These are phyloP conservation scores for Telenomus remus DNA, from an alignment of 1,140 invertebrate genomes.

Conservation along the genomic window DNA sequence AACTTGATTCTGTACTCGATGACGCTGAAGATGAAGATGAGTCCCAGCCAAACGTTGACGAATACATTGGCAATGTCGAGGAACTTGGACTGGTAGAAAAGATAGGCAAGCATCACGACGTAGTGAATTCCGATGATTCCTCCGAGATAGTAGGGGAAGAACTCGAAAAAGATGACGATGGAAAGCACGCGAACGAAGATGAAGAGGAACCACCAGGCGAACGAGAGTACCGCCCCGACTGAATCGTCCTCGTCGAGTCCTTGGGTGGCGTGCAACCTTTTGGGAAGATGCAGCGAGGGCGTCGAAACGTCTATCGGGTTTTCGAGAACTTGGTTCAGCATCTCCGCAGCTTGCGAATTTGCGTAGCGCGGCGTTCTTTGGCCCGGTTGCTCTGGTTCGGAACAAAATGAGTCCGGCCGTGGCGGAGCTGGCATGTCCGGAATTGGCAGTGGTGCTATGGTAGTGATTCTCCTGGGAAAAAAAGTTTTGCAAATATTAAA, in stretches of 20 bases:
- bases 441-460: constrained; percentile 65
- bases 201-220: constrained; percentile 84
- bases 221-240: constrained; percentile 79
- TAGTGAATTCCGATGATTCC: constrained; percentile 79
- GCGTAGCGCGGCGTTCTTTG: neutral
- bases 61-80: constrained; percentile 76
- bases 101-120: constrained; percentile 76
- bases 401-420: constrained; percentile 67
- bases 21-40: constrained; percentile 83
- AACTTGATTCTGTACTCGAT: constrained; percentile 86
- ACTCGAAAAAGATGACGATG: constrained; percentile 82
- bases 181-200: constrained; percentile 81
- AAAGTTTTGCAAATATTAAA: neutral
- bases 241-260: constrained; percentile 83
- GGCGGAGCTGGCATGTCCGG: constrained; percentile 72
- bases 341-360: constrained; percentile 29
- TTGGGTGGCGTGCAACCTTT: constrained; percentile 67
- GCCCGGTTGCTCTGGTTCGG: constrained; percentile 24
- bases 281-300: constrained; percentile 60
- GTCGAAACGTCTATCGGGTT: neutral
- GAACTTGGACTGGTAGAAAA: constrained; percentile 78
- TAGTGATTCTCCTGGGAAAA: constrained; percentile 67
- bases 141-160: constrained; percentile 78
- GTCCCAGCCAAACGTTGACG: constrained; percentile 80
- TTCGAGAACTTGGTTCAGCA: neutral